These are phyloP conservation scores for Acleris emargana DNA, from an alignment of 2,888 invertebrate genomes.

Conservation along the genomic window DNA sequence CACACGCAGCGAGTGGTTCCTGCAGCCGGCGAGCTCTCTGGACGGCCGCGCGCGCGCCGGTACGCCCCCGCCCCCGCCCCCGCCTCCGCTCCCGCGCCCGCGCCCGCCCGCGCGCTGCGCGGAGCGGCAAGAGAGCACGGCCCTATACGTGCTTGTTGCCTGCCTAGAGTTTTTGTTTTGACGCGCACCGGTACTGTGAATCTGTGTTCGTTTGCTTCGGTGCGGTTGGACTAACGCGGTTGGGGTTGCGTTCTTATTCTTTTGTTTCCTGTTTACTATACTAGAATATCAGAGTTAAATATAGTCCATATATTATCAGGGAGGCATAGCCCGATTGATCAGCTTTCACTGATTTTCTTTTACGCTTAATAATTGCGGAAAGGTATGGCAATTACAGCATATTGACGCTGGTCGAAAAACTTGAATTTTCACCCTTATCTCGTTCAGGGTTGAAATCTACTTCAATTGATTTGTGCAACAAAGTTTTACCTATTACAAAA, in stretches of 20 bases:
- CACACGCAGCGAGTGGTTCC: conserved; percentile 98
- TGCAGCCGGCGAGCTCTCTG: conserved; percentile 87
- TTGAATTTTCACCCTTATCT: too few species aligned
- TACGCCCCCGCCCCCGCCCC: conserved; percentile 55
- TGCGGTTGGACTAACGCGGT: conserved; percentile 68
- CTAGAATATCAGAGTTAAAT: too few species aligned
- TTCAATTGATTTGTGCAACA: too few species aligned
- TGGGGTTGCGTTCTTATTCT: conserved; percentile 54
- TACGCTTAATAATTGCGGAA: too few species aligned
- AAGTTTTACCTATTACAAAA: too few species aligned
- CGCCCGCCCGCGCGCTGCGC: conserved; percentile 47
- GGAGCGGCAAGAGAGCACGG: conserved; percentile 68
- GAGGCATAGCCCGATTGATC: too few species aligned
- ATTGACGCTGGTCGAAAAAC: too few species aligned
- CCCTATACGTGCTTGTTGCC: conserved; percentile 81
- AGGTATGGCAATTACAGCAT: too few species aligned
- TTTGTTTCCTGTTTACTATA: not conserved
- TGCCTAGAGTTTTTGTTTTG: conserved; percentile 83
- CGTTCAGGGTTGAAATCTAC: too few species aligned
- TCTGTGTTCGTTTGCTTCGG: conserved; percentile 72
- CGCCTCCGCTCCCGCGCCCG: conserved; percentile 42
- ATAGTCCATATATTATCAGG: too few species aligned
- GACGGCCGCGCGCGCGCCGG: conserved; percentile 75
- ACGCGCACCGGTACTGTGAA: conserved; percentile 77
- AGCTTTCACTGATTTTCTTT: too few species aligned